Evolutionary conservation across 2,888 invertebrate genomes (phyloP).

Genomic region (Micoletzkya japonica): DNA sequence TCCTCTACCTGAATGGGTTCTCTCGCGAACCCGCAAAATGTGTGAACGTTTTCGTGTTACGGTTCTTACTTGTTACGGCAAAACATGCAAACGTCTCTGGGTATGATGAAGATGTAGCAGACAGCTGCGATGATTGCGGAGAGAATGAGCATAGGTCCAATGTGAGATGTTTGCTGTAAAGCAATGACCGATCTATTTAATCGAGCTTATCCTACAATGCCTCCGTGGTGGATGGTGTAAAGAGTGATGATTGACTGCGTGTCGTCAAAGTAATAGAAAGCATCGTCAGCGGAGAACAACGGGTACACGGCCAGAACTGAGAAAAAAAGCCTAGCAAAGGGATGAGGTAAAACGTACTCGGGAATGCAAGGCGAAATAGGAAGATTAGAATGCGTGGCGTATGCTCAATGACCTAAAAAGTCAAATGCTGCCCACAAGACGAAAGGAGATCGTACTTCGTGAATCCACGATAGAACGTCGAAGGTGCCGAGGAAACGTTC

Average conservation of each 20-base stretch:
- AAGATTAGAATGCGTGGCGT: not conserved
- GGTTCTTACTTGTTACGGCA: not conserved
- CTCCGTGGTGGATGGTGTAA: conserved; percentile 25
- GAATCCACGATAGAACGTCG: not conserved
- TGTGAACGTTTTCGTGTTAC: too few relatives aligned
- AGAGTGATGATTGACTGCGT: conserved; percentile 4
- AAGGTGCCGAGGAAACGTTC: conserved; percentile 14
- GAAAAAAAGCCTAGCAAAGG: not conserved
- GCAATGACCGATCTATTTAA: not conserved
- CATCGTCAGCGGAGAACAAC: not conserved
- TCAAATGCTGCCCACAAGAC: not conserved
- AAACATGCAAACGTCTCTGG: conserved; percentile 1
- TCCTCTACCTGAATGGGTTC: too few relatives aligned
- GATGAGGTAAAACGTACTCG: not conserved
- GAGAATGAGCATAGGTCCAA: conserved; percentile 6
- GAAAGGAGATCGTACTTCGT: conserved; percentile 6
- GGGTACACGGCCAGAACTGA: not conserved
- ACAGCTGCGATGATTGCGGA: not conserved
- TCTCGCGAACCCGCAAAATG: too few relatives aligned
- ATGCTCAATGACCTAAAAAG: conserved; percentile 5
- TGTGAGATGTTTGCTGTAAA: conserved; percentile 2
- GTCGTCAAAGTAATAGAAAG: conserved; percentile 21
- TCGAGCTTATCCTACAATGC: not conserved
- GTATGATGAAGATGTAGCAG: not conserved
- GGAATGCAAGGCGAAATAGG: not conserved